Conservation (phyloP, 1,140 invertebrate genomes). For the Acromyrmex echinatior region DNA sequence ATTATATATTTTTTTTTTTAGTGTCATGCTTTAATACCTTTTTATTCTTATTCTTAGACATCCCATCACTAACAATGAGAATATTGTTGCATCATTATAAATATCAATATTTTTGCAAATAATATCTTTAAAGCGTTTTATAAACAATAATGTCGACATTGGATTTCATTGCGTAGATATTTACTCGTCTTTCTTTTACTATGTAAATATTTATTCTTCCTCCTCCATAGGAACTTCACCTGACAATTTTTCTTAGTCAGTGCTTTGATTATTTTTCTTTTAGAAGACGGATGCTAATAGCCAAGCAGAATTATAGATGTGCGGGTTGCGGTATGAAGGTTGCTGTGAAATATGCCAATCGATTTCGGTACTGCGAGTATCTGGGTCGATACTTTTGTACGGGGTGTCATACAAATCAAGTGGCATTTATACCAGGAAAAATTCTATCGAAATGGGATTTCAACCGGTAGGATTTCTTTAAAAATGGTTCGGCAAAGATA, state of each 20-base stretch:
- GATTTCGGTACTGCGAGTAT: constrained; percentile 94
- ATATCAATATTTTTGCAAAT: neutral
- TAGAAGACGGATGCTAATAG: constrained; percentile 89
- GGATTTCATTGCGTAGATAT: neutral
- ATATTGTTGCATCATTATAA: neutral
- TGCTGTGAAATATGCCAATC: constrained; percentile 90
- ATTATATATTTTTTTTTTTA: neutral
- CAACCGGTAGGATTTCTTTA: constrained; percentile 85
- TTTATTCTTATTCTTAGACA: neutral
- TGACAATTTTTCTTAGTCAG: neutral
- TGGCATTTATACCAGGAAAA: constrained; percentile 92
- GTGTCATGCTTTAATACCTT: neutral
- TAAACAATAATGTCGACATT: neutral
- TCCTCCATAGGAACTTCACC: neutral
- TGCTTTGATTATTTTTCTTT: constrained; percentile 79
- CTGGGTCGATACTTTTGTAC: constrained; percentile 96
- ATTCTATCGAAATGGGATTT: constrained; percentile 89
- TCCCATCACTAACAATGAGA: neutral
- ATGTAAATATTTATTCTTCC: neutral
- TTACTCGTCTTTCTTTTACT: neutral
- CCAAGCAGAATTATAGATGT: constrained; percentile 94
- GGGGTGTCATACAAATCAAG: constrained; percentile 94
- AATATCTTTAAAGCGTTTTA: neutral
- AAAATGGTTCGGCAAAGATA: neutral
- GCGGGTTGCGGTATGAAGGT: constrained; percentile 95